Base-by-base conservation (phyloP, 1,140 invertebrate species). In the Nasonia giraulti region DNA sequence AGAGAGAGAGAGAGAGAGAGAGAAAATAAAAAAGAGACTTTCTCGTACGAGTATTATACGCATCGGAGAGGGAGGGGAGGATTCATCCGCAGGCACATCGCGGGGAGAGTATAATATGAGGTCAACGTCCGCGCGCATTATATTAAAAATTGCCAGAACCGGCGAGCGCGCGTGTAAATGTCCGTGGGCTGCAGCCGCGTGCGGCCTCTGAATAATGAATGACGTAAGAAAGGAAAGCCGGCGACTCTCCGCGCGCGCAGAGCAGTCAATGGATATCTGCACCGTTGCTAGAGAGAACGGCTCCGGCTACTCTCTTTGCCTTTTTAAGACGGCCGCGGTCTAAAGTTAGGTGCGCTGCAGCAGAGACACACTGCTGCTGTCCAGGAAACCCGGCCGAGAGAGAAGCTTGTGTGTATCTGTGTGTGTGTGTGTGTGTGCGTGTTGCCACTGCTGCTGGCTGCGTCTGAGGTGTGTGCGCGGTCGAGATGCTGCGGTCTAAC, bases 171-270 rank as follows among this genome's bases (percentile, higher is more conserved):
- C n/a, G n/a, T 62, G n/a, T n/a, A 7, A 8, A 23, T 10, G 69
- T 31, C 27, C 5, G 11, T 14, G 27, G 7, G 11, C 27, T 33
- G 27, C 69, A 12, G 69, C 69, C 20, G 55, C 78, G 78, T 55
- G 23, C 50, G n/a, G 33, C 14, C 37, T 75, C 14, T 17, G 44
- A 78, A 78, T 83, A 83, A 83, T 78, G 82, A 83, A 44, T 78
- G 82, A 83, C 55, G 74, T 76, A 83, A 83, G 73, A 76, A 83
- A 75, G 80, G 80, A 81, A 81, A 81, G 80, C 69, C 12, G 44
- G n/a, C 40, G 37, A 8, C 11, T n/a, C 69, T 17, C 74, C 44
- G 20, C 71, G 44, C 27, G 27, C 27, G 27, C 27, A 27, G 27
- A 27, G 27, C 76, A 50, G 69, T 80, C 78, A 75, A 69, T 85